Evolutionary conservation across 2,888 invertebrate species (phyloP), one percentile per base, ranked within the genome.

Genomic region (Sinodicranocentrus sp.): DNA sequence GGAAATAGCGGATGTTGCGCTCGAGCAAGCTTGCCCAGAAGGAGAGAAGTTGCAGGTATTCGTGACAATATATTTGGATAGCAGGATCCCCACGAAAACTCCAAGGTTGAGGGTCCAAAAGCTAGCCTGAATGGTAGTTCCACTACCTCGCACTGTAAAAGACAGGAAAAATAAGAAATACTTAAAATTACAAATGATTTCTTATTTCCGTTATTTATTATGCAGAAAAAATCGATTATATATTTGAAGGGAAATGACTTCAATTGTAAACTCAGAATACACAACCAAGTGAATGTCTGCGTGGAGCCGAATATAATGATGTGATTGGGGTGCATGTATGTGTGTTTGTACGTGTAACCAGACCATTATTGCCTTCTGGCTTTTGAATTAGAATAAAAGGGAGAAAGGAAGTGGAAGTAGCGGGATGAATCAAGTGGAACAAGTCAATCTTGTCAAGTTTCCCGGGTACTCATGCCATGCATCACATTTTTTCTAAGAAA

Each of bases 71-170:
- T 26, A 52, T 19, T 76, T 61, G n/a, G 76, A 82, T 17, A 82
- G 19, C 17, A 71, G 44, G 63, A 76, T 76, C 33, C 70, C 82
- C n/a, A 61, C 28, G 19, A 71, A 10, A 10, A 82, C 71, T 26
- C 76, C 76, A 43, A 70, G 2, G 39, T 75, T 82, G 25, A 82
- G 75, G 26, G 63, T 71, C 76, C 76, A 82, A 19, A 76, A 43
- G 44, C 75, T 63, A 43, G 76, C 70, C 25, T 43, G 61, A 6
- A 70, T 65, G n/a, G 26, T 23, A 25, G 61, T 43, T 70, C 54
- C 82, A 39, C 82, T 70, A 26, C 82, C 82, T 63, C 82, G 43
- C 59, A 82, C 82, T 82, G 44, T 26, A 82, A 70, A 57, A 23
- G 33, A 61, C 19, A 65, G 19, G 19, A 61, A 39, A 65, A 19